Conservation (phyloP, 2,888 invertebrate species). For the Drosophila picticornis region DNA sequence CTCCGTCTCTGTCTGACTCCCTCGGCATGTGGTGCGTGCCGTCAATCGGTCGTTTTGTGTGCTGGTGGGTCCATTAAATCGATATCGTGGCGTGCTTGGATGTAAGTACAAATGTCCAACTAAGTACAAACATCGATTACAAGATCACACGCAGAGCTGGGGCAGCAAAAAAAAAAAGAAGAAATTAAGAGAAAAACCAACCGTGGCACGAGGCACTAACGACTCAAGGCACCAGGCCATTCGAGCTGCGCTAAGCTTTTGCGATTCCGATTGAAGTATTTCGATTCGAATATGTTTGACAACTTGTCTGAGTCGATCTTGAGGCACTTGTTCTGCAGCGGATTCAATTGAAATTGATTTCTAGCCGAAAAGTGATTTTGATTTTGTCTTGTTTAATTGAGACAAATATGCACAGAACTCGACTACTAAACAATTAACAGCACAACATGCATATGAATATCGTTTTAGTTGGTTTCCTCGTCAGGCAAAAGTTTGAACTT, state of each 20-base stretch:
- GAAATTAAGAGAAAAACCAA: neutral
- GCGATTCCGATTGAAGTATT: neutral
- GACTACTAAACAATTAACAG: no score
- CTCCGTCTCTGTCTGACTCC: conserved; percentile 29
- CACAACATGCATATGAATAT: neutral
- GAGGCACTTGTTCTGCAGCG: neutral
- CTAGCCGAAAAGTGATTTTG: neutral
- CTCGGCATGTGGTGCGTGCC: conserved; percentile 54
- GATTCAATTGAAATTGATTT: neutral
- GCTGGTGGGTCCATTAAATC: conserved; percentile 76
- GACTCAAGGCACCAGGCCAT: neutral
- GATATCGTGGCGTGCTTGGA: conserved; percentile 79
- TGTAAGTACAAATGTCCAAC: conserved; percentile 76
- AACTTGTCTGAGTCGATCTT: conserved; percentile 11
- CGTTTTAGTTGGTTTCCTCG: no score
- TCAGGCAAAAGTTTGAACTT: no score
- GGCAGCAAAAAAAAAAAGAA: neutral
- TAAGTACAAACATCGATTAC: conserved; percentile 82
- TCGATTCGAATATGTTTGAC: conserved; percentile 35
- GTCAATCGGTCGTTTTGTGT: conserved; percentile 31
- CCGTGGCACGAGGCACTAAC: conserved; percentile 51
- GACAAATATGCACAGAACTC: no score
- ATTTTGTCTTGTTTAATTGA: neutral
- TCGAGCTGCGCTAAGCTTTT: neutral
- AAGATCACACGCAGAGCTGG: conserved; percentile 77